A percentile compares a stretch with the other conserved stretches of the same genome.
phyloP scores from a whole-genome alignment of 2,888 invertebrate genomes.

The Actias luna region DNA sequence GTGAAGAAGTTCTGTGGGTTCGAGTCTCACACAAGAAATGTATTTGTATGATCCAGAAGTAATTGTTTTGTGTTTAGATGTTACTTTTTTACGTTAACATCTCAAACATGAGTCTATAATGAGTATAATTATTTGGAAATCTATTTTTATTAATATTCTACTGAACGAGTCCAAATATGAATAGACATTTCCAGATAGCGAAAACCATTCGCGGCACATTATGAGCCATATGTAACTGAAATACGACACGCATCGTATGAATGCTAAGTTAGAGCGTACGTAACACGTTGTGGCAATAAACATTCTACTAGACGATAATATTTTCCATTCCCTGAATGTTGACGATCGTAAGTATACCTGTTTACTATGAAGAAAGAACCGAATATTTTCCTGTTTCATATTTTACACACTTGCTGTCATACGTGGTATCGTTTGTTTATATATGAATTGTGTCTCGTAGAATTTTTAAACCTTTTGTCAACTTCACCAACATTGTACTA shows the following conservation, averaged over 20 bases:
- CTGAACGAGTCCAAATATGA: not conserved
- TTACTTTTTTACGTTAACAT: too few relatives aligned
- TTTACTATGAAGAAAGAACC: slow-evolving; percentile 13
- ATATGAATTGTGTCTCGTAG: too few relatives aligned
- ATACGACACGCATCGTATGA: slow-evolving; percentile 14
- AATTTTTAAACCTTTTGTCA: too few relatives aligned
- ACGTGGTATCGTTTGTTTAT: too few relatives aligned
- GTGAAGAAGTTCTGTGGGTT: too few relatives aligned
- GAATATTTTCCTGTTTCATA: not conserved
- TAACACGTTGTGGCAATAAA: slow-evolving; percentile 15
- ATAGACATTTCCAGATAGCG: not conserved
- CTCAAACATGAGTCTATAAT: too few relatives aligned
- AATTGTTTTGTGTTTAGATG: too few relatives aligned
- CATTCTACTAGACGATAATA: slow-evolving; percentile 10
- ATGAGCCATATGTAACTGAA: slow-evolving; percentile 6
- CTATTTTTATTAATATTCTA: not conserved
- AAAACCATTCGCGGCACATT: not conserved
- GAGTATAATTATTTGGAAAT: too few relatives aligned
- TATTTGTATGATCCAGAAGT: too few relatives aligned
- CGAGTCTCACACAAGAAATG: too few relatives aligned
- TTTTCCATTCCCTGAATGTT: slow-evolving; percentile 4
- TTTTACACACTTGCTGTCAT: too few relatives aligned
- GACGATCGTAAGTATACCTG: slow-evolving; percentile 11
- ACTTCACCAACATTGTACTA: too few relatives aligned
- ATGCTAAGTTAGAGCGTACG: slow-evolving; percentile 14